Conservation (phyloP, 2,888 invertebrate genomes). For the Dermolepida albohirtum region DNA sequence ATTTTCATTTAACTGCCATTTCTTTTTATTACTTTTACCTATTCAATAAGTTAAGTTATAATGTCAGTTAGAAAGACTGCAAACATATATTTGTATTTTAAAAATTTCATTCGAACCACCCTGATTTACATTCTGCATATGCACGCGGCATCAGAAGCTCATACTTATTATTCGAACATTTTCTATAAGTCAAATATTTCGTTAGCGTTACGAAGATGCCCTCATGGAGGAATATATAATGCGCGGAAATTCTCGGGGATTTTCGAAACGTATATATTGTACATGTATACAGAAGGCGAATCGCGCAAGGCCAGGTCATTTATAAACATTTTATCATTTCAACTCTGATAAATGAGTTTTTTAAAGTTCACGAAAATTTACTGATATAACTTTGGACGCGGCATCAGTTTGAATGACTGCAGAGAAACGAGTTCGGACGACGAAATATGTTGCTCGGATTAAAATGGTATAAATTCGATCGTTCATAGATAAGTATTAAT, state of each 20-base stretch:
- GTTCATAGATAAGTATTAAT: constrained; percentile 20
- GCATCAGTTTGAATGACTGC: constrained; percentile 14
- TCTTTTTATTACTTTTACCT: no score
- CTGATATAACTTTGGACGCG: constrained; percentile 23
- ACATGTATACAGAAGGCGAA: constrained; percentile 1
- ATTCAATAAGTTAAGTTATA: no score
- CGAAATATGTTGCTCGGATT: constrained; percentile 17
- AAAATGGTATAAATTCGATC: constrained; percentile 10
- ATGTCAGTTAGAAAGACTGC: no score
- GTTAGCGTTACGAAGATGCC: background rate
- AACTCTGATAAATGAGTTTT: constrained; percentile 28
- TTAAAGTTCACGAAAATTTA: constrained; percentile 21
- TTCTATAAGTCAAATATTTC: background rate
- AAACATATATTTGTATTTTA: no score
- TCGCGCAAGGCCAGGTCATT: constrained; percentile 16
- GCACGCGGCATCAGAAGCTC: no score
- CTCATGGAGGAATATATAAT: background rate
- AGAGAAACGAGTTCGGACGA: constrained; percentile 16
- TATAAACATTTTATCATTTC: constrained; percentile 27
- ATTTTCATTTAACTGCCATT: no score
- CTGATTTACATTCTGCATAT: no score
- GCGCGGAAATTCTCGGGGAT: background rate
- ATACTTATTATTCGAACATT: no score
- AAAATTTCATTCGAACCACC: no score
- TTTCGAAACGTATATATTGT: constrained; percentile 12